Evolutionary conservation across 1,140 invertebrate genomes (phyloP).

Genomic region (Zaprionus taronus): DNA sequence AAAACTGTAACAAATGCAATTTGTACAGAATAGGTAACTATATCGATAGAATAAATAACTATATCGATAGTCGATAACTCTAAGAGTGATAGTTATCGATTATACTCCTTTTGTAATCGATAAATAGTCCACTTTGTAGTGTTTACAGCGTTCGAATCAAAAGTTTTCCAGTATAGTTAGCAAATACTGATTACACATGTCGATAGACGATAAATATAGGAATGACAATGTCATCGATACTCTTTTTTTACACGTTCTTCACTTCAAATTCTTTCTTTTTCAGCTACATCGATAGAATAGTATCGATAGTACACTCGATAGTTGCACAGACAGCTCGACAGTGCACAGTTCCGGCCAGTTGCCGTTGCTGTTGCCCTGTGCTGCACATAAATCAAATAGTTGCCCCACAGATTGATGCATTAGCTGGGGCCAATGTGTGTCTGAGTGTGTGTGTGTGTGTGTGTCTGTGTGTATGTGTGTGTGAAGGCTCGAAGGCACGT

Average conservation of each 20-base stretch:
- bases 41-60: too few species aligned
- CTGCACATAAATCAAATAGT: conserved; percentile 52
- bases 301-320: neutral
- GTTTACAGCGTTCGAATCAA: too few species aligned
- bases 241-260: too few species aligned
- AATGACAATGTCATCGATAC: neutral
- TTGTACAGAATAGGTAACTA: too few species aligned
- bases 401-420: conserved; percentile 56
- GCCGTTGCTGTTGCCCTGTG: conserved; percentile 7
- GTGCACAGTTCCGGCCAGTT: conserved; percentile 4
- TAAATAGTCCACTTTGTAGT: too few species aligned
- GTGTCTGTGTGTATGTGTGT: neutral
- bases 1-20: too few species aligned
- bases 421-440: conserved; percentile 25
- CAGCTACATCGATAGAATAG: too few species aligned
- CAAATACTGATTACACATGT: neutral
- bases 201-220: neutral
- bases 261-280: neutral
- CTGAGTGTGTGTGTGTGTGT: neutral
- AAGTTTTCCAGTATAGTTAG: too few species aligned
- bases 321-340: neutral
- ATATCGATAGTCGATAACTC: too few species aligned
- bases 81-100: too few species aligned
- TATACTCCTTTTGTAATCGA: too few species aligned
- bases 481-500: conserved; percentile 34